Conservation (phyloP, 2,113 vertebrate species). For the Sakesphorus luctuosus region DNA sequence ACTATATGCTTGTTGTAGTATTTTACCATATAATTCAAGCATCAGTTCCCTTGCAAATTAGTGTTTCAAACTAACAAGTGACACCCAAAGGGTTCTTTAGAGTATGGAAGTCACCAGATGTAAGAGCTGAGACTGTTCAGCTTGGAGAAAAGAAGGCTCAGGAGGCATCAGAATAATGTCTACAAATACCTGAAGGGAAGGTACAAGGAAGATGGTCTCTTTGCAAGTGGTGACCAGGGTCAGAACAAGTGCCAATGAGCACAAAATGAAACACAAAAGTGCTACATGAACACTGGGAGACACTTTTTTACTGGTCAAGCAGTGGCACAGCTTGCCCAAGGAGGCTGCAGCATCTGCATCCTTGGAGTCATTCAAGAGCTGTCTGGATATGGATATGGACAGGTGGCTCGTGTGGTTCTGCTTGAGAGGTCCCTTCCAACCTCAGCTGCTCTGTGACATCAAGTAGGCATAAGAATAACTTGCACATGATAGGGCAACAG, state of each 20-base stretch:
- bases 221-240: not conserved
- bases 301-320: not conserved
- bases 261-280: not conserved
- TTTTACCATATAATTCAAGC: not conserved
- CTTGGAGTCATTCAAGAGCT: not conserved
- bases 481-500: accelerated
- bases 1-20: not conserved
- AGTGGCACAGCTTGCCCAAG: not conserved
- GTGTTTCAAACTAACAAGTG: not conserved
- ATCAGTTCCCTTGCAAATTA: not conserved
- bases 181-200: not conserved
- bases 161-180: not conserved
- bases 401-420: not conserved
- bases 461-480: not conserved
- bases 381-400: not conserved
- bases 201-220: not conserved
- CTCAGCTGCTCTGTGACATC: not conserved
- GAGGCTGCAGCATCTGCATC: not conserved
- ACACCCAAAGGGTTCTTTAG: not conserved
- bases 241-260: not conserved
- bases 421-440: not conserved
- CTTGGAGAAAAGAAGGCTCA: not conserved
- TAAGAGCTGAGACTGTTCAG: not conserved
- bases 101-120: not conserved
- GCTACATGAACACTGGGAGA: not conserved